Conservation (phyloP, 2,113 vertebrate species). For the Echinops telfairi region DNA sequence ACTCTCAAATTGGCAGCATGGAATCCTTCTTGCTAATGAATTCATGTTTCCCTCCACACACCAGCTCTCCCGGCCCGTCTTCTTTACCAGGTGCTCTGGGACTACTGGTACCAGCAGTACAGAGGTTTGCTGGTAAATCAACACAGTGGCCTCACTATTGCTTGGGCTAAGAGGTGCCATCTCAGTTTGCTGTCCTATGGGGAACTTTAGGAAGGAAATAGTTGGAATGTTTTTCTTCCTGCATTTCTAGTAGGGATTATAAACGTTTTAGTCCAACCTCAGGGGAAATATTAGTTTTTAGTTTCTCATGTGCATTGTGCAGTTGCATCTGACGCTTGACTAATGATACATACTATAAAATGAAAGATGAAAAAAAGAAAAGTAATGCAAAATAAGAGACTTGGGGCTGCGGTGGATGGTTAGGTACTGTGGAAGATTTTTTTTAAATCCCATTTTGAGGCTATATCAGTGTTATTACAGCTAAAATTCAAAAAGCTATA, state of each 20-base stretch:
- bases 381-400: not conserved
- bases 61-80: not conserved
- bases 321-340: not conserved
- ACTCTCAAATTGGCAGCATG: not conserved
- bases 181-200: not conserved
- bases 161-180: not conserved
- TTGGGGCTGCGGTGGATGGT: not conserved
- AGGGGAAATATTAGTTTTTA: not conserved
- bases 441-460: not conserved
- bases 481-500: slow-evolving; percentile 28
- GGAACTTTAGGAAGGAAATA: not conserved
- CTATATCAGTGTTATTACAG: slow-evolving; percentile 23
- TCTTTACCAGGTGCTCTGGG: not conserved
- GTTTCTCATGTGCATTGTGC: not conserved
- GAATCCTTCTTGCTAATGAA: not conserved
- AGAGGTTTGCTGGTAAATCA: too few species aligned
- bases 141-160: not conserved
- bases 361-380: not conserved
- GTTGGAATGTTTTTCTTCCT: not conserved
- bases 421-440: not conserved
- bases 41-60: not conserved
- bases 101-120: not conserved
- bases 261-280: slow-evolving; percentile 17
- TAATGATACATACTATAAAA: slow-evolving; percentile 8
- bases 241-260: not conserved